Evolutionary conservation across 2,113 vertebrate species (phyloP), one percentile per base, ranked within the genome.

Genomic region (Girardinichthys multiradiatus): DNA sequence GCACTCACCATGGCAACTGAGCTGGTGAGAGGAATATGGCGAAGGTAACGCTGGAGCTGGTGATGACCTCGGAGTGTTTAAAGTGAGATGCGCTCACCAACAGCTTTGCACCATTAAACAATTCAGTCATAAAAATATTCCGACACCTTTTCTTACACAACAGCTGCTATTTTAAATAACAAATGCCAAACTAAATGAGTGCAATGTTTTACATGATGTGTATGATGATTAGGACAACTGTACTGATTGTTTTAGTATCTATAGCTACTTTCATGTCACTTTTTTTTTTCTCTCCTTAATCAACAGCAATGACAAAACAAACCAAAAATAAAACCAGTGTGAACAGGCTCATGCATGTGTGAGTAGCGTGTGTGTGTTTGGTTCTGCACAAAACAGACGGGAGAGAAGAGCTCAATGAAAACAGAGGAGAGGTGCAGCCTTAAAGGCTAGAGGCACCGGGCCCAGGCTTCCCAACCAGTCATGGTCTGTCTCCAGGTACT

Each of bases 1-100:
- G 90, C 78, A 69, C 84, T 92, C 89, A 86, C 92, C 91, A 93
- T 93, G 82, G 92, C 88, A 93, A 93, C 91, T 83, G 89, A 77
- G 77, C 80, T 30, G 83, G 82, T 29, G 42, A 80, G 83, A 86
- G 85, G 88, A 89, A 70, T 85, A 78, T 42, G 74, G 74, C 54
- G 24, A 70, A 81, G 72, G 81, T 66, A 17, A 70, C 2, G 7
- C 29, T 64, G 77, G 75, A 78, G 82, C 74, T 72, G 57, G 72
- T 72, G 79, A 81, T 76, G 87, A 79, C 77, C 83, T 81, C 79
- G 80, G 86, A 80, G 73, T 86, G 83, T 81, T 84, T 81, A 76
- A 82, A 83, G 61, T 67, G 86, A 85, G 83, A 71, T 85, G 59
- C 51, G 70, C 64, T 72, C 15, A 64, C 28, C 69, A 79, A 58